A percentile compares a stretch with the other conserved stretches of the same genome.
phyloP scores from a whole-genome alignment of 2,113 vertebrate species.

The Athene noctua region DNA sequence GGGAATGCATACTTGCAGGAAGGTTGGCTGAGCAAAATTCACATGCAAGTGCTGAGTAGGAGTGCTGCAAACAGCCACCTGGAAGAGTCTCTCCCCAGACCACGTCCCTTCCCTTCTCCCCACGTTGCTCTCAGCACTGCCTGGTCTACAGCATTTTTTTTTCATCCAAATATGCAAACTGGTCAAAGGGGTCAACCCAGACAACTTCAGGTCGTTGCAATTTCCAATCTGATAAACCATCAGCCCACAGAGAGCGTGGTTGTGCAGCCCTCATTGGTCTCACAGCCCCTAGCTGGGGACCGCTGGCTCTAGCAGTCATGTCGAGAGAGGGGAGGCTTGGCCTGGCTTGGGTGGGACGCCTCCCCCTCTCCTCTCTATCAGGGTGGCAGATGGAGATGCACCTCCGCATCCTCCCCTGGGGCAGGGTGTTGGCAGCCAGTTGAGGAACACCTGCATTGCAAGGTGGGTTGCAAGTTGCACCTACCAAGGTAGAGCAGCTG shows the following conservation, averaged over 20 bases:
- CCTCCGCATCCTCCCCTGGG: background rate
- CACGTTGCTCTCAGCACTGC: background rate
- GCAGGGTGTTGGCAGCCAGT: background rate
- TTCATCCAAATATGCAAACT: background rate
- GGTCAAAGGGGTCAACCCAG: background rate
- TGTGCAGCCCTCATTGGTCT: accelerated
- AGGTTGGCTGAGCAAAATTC: background rate
- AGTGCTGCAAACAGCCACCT: background rate
- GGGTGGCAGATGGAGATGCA: background rate
- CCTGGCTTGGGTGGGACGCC: background rate
- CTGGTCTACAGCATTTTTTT: background rate
- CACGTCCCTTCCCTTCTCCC: background rate
- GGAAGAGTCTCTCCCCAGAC: background rate
- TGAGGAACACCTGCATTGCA: background rate
- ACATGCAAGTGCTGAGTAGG: accelerated
- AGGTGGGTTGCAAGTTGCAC: background rate
- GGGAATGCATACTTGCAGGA: background rate
- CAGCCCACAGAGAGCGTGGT: background rate
- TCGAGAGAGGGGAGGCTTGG: background rate
- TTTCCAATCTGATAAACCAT: background rate
- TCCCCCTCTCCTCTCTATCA: background rate
- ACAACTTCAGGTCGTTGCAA: accelerated
- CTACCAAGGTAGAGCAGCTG: background rate
- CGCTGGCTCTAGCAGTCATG: accelerated
- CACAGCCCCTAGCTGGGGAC: background rate